These are phyloP conservation scores for Hypocryptadius cinnamomeus DNA, from an alignment of 2,113 vertebrate genomes.

Conservation along the genomic window DNA sequence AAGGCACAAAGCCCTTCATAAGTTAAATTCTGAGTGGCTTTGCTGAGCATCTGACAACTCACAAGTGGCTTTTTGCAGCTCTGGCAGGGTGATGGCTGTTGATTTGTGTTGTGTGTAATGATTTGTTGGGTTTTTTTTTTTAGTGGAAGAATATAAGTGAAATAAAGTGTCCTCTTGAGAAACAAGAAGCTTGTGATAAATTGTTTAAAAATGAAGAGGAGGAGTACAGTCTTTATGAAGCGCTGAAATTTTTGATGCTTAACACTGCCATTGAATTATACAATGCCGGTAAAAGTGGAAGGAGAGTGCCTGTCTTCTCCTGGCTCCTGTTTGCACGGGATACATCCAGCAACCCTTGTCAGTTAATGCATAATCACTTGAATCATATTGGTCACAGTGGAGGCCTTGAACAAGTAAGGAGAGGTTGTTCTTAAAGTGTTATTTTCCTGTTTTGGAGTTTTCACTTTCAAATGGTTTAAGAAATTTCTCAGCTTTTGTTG, in stretches of 20 bases:
- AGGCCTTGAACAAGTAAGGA: slow-evolving; percentile 91
- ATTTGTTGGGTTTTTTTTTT: background rate
- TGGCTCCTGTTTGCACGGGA: slow-evolving; percentile 94
- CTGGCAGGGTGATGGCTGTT: background rate
- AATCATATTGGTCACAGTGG: slow-evolving; percentile 89
- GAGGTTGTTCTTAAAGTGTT: background rate
- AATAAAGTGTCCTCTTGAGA: slow-evolving; percentile 62
- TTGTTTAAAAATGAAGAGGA: slow-evolving; percentile 84
- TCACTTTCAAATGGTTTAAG: background rate
- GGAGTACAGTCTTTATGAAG: slow-evolving; percentile 90
- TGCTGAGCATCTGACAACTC: background rate
- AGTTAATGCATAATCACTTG: slow-evolving; percentile 89
- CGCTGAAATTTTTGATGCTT: slow-evolving; percentile 93
- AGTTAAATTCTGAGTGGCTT: background rate
- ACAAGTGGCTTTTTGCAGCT: background rate
- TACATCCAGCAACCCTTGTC: slow-evolving; percentile 82
- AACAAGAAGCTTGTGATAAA: slow-evolving; percentile 78
- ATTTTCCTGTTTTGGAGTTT: background rate
- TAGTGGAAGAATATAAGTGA: slow-evolving; percentile 73
- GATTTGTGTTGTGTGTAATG: background rate
- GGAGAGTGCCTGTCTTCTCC: slow-evolving; percentile 90
- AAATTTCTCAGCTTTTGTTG: background rate
- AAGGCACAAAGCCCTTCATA: background rate
- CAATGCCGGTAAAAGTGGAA: slow-evolving; percentile 71
- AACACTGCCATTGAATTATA: slow-evolving; percentile 82